These are phyloP conservation scores for Pemphredon lugubris DNA, from an alignment of 2,888 invertebrate species.

Conservation along the genomic window DNA sequence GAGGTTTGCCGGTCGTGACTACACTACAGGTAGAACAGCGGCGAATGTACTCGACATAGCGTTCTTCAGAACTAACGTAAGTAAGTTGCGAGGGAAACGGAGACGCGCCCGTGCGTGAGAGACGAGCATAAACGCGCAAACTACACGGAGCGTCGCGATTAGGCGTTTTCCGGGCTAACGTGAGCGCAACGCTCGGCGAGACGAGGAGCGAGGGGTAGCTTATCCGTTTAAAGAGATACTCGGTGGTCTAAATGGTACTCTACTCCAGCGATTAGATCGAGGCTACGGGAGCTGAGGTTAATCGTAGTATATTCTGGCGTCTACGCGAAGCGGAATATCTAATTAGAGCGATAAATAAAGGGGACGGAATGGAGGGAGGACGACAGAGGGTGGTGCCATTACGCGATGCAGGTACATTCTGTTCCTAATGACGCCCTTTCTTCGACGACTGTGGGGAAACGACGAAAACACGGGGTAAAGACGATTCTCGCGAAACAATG, in stretches of 20 bases:
- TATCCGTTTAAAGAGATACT: constrained; percentile 50
- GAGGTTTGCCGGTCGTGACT: not conserved
- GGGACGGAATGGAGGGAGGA: not conserved
- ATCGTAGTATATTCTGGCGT: constrained; percentile 34
- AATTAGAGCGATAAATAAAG: constrained; percentile 46
- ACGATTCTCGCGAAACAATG: not conserved
- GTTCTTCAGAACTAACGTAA: too few species aligned
- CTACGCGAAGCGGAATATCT: constrained; percentile 28
- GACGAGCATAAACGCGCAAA: constrained; percentile 35
- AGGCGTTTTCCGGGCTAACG: constrained; percentile 50
- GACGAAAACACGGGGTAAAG: too few species aligned
- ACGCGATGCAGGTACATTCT: not conserved
- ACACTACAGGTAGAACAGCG: too few species aligned
- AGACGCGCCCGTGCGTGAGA: constrained; percentile 18
- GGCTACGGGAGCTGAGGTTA: constrained; percentile 22
- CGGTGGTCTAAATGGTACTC: constrained; percentile 46
- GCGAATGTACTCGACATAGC: too few species aligned
- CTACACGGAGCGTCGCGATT: constrained; percentile 51
- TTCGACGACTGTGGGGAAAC: not conserved
- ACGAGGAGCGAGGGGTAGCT: constrained; percentile 22
- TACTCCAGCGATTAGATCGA: constrained; percentile 45
- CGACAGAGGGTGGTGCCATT: not conserved
- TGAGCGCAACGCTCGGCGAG: constrained; percentile 33
- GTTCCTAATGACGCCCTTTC: not conserved
- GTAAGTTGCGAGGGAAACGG: not conserved